These are phyloP conservation scores for Pseudochirops corinnae DNA, from an alignment of 2,797 vertebrate species.

Conservation along the genomic window DNA sequence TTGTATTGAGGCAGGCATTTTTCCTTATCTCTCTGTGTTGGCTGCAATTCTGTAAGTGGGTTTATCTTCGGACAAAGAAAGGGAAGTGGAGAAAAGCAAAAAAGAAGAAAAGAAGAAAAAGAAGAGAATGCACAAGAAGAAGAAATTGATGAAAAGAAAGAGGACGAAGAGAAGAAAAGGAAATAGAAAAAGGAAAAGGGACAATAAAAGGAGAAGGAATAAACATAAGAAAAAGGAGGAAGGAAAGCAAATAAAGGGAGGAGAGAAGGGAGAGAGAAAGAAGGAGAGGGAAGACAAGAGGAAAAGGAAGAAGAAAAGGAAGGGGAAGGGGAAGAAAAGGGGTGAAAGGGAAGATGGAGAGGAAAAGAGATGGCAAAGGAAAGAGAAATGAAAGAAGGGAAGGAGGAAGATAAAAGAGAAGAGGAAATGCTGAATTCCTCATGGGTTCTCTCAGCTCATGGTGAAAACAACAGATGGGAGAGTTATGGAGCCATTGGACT, in stretches of 20 bases:
- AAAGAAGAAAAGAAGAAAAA: background rate
- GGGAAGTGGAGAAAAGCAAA: background rate
- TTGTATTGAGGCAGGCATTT: background rate
- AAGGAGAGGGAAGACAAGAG: background rate
- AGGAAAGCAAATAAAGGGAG: too few species aligned
- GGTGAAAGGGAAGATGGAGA: background rate
- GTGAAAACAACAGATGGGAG: background rate
- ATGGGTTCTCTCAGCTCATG: background rate
- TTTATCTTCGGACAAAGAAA: background rate
- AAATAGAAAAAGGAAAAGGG: background rate
- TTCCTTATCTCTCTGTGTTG: background rate
- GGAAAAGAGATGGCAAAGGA: background rate
- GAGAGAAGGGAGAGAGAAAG: background rate
- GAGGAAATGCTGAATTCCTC: background rate
- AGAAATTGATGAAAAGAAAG: background rate
- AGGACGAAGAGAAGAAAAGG: background rate
- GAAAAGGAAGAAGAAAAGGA: background rate
- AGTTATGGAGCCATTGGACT: background rate
- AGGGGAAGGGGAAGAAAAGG: background rate
- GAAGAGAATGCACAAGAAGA: too few species aligned
- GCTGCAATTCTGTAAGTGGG: background rate
- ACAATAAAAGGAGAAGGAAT: background rate
- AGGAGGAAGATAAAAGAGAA: background rate
- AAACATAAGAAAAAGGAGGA: background rate
- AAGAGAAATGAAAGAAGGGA: too few species aligned